Conservation (phyloP, 2,797 vertebrate species). For the Schizopygopsis pylzovi region DNA sequence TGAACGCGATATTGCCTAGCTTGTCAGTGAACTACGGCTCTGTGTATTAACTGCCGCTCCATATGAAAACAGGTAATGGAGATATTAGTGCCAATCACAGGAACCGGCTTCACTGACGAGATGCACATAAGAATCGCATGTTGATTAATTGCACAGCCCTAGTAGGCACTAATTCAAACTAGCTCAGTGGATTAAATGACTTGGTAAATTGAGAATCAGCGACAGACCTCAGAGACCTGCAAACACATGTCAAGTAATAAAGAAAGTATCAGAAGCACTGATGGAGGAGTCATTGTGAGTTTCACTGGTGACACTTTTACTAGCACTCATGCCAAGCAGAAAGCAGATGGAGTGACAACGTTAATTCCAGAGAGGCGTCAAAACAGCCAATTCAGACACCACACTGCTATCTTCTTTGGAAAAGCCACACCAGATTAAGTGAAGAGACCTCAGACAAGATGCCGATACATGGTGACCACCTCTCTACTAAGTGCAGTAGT, state of each 20-base stretch:
- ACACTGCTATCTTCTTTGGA: background rate
- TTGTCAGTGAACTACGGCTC: too few relatives aligned
- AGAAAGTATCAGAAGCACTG: background rate
- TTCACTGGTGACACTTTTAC: background rate
- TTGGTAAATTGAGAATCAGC: background rate
- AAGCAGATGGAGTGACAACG: slow-evolving; percentile 28
- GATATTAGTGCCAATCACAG: too few relatives aligned
- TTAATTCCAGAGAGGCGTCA: background rate
- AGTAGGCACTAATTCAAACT: background rate
- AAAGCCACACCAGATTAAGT: background rate
- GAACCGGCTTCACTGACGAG: too few relatives aligned
- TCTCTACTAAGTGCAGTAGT: background rate
- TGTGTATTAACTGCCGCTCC: too few relatives aligned
- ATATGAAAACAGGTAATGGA: too few relatives aligned
- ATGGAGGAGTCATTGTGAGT: background rate
- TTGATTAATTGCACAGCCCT: too few relatives aligned
- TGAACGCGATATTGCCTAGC: too few relatives aligned
- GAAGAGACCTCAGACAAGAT: background rate
- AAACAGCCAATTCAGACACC: background rate
- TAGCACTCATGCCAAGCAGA: slow-evolving; percentile 32
- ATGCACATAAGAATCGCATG: too few relatives aligned
- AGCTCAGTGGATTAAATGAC: background rate
- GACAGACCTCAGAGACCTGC: background rate
- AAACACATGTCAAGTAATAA: background rate
- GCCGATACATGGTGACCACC: background rate